phyloP scores from a whole-genome alignment of 2,888 invertebrate genomes.

The Calameuta pallipes region DNA sequence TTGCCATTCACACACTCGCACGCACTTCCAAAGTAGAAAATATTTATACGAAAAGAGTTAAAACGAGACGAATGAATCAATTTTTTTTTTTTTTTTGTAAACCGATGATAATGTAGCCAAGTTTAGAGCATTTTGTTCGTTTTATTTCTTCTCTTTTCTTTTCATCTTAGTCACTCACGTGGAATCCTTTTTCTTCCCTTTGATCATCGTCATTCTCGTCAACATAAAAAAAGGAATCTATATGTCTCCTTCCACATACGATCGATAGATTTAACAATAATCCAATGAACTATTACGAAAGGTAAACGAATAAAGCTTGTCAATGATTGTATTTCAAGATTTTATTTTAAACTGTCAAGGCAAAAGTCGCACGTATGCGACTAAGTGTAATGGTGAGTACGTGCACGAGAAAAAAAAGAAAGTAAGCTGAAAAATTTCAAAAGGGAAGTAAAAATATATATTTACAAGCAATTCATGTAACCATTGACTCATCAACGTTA shows the following conservation, averaged over 20 bases:
- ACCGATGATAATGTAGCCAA: not conserved
- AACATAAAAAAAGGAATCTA: not conserved
- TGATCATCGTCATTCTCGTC: not conserved
- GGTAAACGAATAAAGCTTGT: conserved; percentile 61
- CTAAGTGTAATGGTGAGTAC: not conserved
- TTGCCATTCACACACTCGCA: not conserved
- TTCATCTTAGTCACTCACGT: not conserved
- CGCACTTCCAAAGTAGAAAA: conserved; percentile 16
- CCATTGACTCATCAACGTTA: not conserved
- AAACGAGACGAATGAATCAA: not conserved
- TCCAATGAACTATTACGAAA: conserved; percentile 56
- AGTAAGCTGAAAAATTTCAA: not conserved
- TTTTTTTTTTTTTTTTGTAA: not conserved
- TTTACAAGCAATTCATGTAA: not conserved
- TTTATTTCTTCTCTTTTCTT: not conserved
- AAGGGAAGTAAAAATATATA: not conserved
- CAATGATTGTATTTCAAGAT: conserved; percentile 54
- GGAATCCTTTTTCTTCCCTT: not conserved
- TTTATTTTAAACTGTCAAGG: not conserved
- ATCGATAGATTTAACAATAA: conserved; percentile 57
- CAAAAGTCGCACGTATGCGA: not conserved
- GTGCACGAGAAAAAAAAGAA: not conserved
- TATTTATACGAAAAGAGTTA: conserved; percentile 21
- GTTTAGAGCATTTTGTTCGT: not conserved
- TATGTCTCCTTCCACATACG: conserved; percentile 9